Evolutionary conservation across 2,113 vertebrate species (phyloP).

Genomic region (Petrocephalus zakoni): DNA sequence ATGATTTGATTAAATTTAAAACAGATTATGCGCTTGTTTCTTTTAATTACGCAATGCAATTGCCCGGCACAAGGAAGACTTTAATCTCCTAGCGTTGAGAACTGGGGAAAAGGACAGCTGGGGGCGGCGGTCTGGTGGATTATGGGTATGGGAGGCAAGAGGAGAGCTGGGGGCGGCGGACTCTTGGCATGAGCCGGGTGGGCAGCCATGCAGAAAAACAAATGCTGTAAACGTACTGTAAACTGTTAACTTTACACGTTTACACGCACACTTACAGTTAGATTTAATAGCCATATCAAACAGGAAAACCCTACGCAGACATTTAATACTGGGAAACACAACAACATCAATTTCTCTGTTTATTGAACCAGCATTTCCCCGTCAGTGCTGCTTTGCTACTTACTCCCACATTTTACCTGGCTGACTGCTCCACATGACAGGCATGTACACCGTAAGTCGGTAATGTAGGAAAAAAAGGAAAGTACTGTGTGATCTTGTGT

Average conservation of each 20-base stretch:
- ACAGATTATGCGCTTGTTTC: slow-evolving; percentile 42
- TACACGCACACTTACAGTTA: background rate
- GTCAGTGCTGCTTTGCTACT: background rate
- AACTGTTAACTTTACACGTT: background rate
- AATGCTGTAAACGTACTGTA: background rate
- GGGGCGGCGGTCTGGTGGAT: background rate
- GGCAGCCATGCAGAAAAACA: background rate
- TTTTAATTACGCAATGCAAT: slow-evolving; percentile 39
- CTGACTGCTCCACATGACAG: background rate
- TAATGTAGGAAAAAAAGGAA: background rate
- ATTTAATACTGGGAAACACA: background rate
- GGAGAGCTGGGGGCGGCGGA: background rate
- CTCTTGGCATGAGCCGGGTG: background rate
- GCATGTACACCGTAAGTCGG: background rate
- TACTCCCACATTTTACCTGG: background rate
- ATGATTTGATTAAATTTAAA: slow-evolving; percentile 44
- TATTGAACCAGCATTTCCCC: background rate
- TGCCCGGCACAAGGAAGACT: slow-evolving; percentile 16
- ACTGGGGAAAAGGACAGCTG: background rate
- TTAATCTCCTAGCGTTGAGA: slow-evolving; percentile 23
- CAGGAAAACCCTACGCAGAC: background rate
- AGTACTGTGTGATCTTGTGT: background rate
- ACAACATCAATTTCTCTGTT: background rate
- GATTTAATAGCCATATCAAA: background rate
- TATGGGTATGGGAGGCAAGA: background rate